Evolutionary conservation across 1,140 invertebrate species (phyloP).

Genomic region (Sipha flava): DNA sequence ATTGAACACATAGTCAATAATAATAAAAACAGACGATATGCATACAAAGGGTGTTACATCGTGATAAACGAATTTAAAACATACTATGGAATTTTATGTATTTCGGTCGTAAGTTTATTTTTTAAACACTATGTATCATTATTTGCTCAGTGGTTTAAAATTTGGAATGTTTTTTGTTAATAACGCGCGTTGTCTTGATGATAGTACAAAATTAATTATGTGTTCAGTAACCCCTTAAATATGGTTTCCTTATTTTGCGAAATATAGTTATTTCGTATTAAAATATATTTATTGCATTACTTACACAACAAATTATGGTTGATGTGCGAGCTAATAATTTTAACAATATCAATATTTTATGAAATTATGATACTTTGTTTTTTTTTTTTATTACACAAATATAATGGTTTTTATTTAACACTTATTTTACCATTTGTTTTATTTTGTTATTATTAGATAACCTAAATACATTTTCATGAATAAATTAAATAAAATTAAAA

Average conservation of each 20-base stretch:
- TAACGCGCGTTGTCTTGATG: neutral
- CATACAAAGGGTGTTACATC: no score
- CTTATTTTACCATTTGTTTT: no score
- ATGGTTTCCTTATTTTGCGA: neutral
- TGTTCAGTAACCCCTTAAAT: neutral
- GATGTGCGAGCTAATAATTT: neutral
- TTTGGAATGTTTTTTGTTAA: neutral
- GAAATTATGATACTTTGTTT: no score
- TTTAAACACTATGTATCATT: neutral
- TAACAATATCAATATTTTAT: no score
- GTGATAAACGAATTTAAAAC: no score
- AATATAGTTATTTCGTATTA: neutral
- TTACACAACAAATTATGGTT: neutral
- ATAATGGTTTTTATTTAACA: no score
- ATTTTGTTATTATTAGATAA: no score
- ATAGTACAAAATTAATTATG: neutral
- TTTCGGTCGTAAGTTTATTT: neutral
- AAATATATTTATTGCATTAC: neutral
- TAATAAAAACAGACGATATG: no score
- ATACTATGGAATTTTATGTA: neutral
- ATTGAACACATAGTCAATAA: no score
- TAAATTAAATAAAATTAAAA: no score
- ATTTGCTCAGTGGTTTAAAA: neutral
- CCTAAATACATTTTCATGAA: no score
- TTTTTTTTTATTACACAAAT: no score